Conservation (phyloP, 1,140 invertebrate genomes). For the Saccostrea echinata region DNA sequence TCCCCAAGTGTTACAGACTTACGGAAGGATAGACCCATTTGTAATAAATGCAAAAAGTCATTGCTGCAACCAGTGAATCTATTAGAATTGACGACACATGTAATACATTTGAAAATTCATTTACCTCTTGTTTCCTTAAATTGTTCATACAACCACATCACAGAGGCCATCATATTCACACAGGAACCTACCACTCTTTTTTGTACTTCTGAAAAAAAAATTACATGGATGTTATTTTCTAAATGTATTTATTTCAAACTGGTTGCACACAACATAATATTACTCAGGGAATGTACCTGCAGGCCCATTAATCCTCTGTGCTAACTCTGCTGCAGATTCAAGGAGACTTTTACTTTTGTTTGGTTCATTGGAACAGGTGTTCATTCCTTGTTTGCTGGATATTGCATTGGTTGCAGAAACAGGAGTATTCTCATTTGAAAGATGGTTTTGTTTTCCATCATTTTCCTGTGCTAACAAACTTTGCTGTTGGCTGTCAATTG, state of each 20-base stretch:
- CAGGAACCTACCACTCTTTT: neutral
- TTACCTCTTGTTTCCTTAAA: neutral
- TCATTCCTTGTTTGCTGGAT: neutral
- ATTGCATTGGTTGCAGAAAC: neutral
- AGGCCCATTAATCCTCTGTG: neutral
- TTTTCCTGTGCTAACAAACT: neutral
- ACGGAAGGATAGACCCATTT: too few relatives aligned
- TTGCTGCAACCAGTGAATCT: too few relatives aligned
- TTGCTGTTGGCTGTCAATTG: neutral
- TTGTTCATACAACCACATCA: neutral
- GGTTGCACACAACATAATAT: neutral
- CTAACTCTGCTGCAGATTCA: neutral
- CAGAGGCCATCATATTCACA: slow-evolving; percentile 6
- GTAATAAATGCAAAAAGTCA: too few relatives aligned
- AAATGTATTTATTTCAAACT: neutral
- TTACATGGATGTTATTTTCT: neutral
- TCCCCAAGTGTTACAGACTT: too few relatives aligned
- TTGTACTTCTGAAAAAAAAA: neutral
- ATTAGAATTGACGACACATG: too few relatives aligned
- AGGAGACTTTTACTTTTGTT: neutral
- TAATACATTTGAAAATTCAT: neutral
- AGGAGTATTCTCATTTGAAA: neutral
- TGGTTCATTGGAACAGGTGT: neutral
- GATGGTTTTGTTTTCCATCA: neutral
- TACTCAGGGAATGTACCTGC: neutral